phyloP scores from a whole-genome alignment of 2,113 vertebrate species.

The Orientallactaga bullata region DNA sequence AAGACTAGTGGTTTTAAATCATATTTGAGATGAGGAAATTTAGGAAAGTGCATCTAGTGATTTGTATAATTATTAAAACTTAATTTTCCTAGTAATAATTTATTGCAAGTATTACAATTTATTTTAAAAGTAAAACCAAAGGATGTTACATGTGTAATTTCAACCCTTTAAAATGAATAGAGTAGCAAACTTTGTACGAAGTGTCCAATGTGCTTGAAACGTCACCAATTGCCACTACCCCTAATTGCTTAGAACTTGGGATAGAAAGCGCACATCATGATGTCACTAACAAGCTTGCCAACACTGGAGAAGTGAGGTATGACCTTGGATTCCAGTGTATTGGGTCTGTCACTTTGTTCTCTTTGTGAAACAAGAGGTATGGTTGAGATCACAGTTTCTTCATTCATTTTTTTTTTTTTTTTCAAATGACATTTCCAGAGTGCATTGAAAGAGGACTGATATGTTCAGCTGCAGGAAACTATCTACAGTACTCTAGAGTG shows the following conservation, averaged over 20 bases:
- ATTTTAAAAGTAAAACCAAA: constrained; percentile 25
- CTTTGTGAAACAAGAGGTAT: constrained; percentile 14
- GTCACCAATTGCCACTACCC: background rate
- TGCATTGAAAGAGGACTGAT: background rate
- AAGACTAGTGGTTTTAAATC: background rate
- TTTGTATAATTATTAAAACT: background rate
- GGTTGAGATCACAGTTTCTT: constrained; percentile 37
- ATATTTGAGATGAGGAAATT: background rate
- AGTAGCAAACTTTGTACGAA: background rate
- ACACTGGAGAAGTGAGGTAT: no score
- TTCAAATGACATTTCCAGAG: background rate
- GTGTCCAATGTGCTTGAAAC: background rate
- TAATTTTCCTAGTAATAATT: background rate
- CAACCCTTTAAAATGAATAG: background rate
- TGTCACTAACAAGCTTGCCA: background rate
- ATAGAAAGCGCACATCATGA: background rate
- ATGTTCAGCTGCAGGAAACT: background rate
- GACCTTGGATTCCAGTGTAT: background rate
- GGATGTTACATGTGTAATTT: background rate
- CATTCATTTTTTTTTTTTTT: background rate
- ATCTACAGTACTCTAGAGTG: background rate
- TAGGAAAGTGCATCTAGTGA: background rate
- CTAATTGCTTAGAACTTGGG: rapidly evolving
- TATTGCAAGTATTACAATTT: background rate
- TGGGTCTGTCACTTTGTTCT: background rate